Evolutionary conservation across 1,140 invertebrate genomes (phyloP).

Genomic region (Nylanderia fulva): DNA sequence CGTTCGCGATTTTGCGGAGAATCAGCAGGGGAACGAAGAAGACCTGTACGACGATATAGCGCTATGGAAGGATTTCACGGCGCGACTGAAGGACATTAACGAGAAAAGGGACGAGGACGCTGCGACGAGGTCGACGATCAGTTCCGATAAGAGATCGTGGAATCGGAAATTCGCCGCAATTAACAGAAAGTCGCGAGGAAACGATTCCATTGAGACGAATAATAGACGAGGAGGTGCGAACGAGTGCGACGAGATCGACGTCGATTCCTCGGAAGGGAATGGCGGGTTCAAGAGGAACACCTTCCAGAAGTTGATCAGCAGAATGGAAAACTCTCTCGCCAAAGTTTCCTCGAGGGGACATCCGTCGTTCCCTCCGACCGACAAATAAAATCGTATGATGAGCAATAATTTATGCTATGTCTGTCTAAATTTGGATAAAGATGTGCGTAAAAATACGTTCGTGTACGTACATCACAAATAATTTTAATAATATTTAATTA

Average conservation of each 20-base stretch:
- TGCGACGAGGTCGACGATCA: background rate
- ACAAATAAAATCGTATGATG: conserved; percentile 41
- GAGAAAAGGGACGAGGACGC: conserved; percentile 46
- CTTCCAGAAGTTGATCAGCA: conserved; percentile 80
- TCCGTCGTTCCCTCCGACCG: background rate
- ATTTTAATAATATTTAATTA: no score
- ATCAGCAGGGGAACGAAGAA: conserved; percentile 63
- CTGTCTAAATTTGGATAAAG: background rate
- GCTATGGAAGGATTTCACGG: conserved; percentile 72
- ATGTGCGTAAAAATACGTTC: background rate
- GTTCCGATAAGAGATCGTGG: conserved; percentile 74
- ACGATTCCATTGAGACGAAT: conserved; percentile 56
- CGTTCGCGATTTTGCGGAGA: conserved; percentile 11
- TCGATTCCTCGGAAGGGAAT: conserved; percentile 59
- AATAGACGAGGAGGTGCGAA: background rate
- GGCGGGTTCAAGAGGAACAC: conserved; percentile 74
- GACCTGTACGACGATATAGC: conserved; percentile 80
- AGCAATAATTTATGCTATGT: conserved; percentile 13
- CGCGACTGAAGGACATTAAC: conserved; percentile 66
- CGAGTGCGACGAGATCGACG: conserved; percentile 51
- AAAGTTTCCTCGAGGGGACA: conserved; percentile 64
- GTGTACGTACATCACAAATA: no score
- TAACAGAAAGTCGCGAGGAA: conserved; percentile 62
- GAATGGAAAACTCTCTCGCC: conserved; percentile 80
- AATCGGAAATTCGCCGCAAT: conserved; percentile 75